These are phyloP conservation scores for Apteryx owenii DNA, from an alignment of 2,113 vertebrate species.

Conservation along the genomic window DNA sequence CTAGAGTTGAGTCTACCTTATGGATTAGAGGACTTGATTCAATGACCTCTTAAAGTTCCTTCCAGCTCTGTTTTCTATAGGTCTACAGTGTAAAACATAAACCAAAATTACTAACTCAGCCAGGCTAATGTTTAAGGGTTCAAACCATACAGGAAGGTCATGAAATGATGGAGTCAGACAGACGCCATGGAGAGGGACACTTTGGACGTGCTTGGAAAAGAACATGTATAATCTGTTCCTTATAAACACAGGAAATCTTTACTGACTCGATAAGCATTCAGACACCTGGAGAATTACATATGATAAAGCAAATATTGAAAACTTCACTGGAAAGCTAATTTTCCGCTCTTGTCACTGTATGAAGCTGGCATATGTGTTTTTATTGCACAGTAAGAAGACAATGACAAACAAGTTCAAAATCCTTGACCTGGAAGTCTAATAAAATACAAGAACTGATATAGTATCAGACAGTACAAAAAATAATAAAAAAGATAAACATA, in stretches of 20 bases:
- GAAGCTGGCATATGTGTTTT: neutral
- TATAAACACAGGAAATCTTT: neutral
- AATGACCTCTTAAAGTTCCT: neutral
- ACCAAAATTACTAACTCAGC: neutral
- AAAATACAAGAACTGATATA: neutral
- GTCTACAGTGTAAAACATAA: neutral
- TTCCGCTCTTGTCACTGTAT: neutral
- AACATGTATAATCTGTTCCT: neutral
- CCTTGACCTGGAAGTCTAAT: slow-evolving; percentile 33
- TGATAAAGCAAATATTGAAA: neutral
- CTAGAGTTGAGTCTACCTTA: neutral
- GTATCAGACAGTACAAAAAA: neutral
- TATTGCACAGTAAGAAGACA: neutral
- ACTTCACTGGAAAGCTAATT: neutral
- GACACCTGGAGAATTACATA: neutral
- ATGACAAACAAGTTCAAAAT: neutral
- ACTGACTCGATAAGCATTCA: neutral
- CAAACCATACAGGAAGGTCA: neutral
- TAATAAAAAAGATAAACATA: neutral
- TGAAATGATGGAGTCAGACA: neutral
- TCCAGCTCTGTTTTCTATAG: neutral
- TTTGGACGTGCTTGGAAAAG: neutral
- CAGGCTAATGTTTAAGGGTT: neutral
- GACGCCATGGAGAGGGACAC: neutral
- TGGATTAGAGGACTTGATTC: neutral